These are phyloP conservation scores for Aurelia sp. DNA, from an alignment of 30 jellyfish, hydroid and myxozoan genomes.

Conservation along the genomic window DNA sequence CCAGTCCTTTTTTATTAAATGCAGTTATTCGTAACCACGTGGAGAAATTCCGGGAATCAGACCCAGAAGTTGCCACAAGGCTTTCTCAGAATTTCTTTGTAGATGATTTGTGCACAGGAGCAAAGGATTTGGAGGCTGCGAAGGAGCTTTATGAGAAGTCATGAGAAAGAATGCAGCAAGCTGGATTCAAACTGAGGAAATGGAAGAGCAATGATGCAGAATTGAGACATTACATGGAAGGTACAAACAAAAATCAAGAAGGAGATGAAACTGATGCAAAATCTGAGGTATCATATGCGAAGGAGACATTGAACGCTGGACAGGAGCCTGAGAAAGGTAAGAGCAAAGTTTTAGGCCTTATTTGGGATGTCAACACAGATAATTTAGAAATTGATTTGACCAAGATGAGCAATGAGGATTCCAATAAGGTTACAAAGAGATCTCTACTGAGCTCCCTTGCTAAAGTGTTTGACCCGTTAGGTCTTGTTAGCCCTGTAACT, in stretches of 20 bases:
- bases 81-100: conserved; percentile 19
- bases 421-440: neutral
- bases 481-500: conserved; percentile 31
- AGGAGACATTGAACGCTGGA: neutral
- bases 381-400: neutral
- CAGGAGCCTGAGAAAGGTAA: neutral
- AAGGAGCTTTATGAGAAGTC: conserved; percentile 13
- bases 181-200: conserved; percentile 41
- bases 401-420: neutral
- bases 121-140: conserved; percentile 3
- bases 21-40: conserved; percentile 53
- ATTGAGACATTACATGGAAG: neutral
- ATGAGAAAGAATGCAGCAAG: conserved; percentile 7
- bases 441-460: conserved; percentile 23
- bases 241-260: conserved; percentile 10
- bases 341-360: neutral
- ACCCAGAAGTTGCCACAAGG: conserved; percentile 25
- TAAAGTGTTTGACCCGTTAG: conserved; percentile 23
- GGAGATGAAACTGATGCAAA: neutral
- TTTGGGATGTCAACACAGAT: neutral
- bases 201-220: conserved; percentile 31
- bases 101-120: conserved; percentile 23
- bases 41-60: conserved; percentile 3
- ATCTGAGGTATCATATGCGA: neutral
- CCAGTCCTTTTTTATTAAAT: conserved; percentile 48